Percentiles rank a stretch among this genome's conserved stretches.
These are phyloP conservation scores for Botia kubotai DNA, from an alignment of 2,797 vertebrate genomes.

Conservation along the genomic window DNA sequence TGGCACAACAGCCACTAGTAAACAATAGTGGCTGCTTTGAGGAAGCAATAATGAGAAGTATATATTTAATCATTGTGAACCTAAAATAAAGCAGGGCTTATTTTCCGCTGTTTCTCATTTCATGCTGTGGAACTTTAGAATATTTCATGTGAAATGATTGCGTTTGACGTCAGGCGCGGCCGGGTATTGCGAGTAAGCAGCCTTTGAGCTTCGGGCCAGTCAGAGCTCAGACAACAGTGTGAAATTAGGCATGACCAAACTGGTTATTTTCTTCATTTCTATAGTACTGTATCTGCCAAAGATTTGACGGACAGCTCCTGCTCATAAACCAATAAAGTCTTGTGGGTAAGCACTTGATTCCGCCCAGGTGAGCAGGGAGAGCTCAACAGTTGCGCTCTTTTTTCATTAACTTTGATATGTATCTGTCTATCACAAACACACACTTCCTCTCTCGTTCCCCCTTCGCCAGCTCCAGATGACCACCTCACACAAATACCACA, in stretches of 20 bases:
- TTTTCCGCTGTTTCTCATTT: background rate
- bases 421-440: slow-evolving; percentile 29
- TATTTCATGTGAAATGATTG: background rate
- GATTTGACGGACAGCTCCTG: slow-evolving; percentile 9
- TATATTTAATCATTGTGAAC: background rate
- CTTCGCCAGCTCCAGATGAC: background rate
- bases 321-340: slow-evolving; percentile 39
- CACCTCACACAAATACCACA: background rate
- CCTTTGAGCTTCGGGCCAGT: background rate
- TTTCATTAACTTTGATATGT: slow-evolving; percentile 41
- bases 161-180: background rate
- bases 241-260: slow-evolving; percentile 25
- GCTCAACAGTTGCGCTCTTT: slow-evolving; percentile 10
- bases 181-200: background rate
- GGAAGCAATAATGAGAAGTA: background rate
- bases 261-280: slow-evolving; percentile 29
- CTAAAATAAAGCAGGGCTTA: background rate
- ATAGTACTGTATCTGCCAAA: slow-evolving; percentile 21
- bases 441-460: background rate
- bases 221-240: background rate
- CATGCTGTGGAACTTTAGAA: background rate
- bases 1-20: too few species aligned
- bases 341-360: slow-evolving; percentile 13
- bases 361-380: slow-evolving; percentile 3
- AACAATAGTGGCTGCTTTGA: background rate